Evolutionary conservation across 2,888 invertebrate genomes (phyloP).

Genomic region (Ellobium chinense): DNA sequence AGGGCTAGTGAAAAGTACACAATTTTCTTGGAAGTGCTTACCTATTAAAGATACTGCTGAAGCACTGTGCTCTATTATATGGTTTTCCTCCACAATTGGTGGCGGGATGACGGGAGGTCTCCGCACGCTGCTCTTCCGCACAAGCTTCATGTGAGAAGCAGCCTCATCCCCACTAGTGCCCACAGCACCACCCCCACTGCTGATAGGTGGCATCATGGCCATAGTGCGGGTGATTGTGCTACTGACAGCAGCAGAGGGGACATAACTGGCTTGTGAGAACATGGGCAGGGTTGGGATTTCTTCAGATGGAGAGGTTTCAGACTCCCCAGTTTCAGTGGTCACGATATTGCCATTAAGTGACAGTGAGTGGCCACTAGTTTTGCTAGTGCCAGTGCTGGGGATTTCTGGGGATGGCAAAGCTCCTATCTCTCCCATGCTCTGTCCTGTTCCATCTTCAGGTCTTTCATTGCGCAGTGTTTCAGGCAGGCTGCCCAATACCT

Average conservation of each 20-base stretch:
- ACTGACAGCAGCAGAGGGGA: background rate
- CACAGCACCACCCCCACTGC: background rate
- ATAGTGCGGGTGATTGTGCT: background rate
- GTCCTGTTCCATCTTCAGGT: background rate
- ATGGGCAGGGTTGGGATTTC: background rate
- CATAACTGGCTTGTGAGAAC: background rate
- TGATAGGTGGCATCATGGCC: background rate
- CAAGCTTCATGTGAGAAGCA: background rate
- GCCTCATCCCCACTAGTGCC: background rate
- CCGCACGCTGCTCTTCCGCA: background rate
- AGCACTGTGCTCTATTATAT: background rate
- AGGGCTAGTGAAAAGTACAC: too few species aligned
- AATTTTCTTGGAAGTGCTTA: too few species aligned
- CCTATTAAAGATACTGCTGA: background rate
- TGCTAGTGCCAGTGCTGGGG: constrained; percentile 24
- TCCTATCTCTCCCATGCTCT: constrained; percentile 9
- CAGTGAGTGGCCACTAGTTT: background rate
- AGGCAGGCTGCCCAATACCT: constrained; percentile 23
- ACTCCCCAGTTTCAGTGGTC: constrained; percentile 1
- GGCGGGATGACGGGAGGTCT: constrained; percentile 26
- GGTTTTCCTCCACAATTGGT: constrained; percentile 26
- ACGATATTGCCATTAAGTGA: constrained; percentile 35
- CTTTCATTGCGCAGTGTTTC: background rate
- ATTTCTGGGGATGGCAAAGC: background rate
- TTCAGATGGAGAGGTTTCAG: background rate